These are phyloP conservation scores for Matsumyia berberina DNA, from an alignment of 2,888 invertebrate genomes.

Conservation along the genomic window DNA sequence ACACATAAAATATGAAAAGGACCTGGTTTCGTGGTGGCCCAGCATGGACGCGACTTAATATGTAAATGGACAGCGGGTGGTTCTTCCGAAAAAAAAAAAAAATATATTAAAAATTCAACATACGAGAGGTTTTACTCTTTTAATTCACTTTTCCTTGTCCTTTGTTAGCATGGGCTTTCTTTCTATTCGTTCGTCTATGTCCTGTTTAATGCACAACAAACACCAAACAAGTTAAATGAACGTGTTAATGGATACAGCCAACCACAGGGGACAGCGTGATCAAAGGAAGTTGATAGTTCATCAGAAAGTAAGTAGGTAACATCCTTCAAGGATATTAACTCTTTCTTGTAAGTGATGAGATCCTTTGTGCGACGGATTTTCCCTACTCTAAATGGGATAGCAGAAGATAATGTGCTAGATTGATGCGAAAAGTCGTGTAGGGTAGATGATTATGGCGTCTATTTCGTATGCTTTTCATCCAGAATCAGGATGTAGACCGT, in stretches of 20 bases:
- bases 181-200: neutral
- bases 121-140: constrained; percentile 22
- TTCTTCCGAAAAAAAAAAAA: constrained; percentile 14
- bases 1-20: constrained; percentile 50
- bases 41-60: constrained; percentile 69
- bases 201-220: constrained; percentile 17
- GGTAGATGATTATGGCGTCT: no score
- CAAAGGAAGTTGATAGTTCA: constrained; percentile 50
- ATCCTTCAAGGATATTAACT: constrained; percentile 52
- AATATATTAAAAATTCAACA: constrained; percentile 47
- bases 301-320: constrained; percentile 40
- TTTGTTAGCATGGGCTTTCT: constrained; percentile 28
- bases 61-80: constrained; percentile 73
- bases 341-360: constrained; percentile 6
- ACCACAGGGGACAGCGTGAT: constrained; percentile 16
- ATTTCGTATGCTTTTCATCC: no score
- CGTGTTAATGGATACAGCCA: constrained; percentile 27
- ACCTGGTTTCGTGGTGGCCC: constrained; percentile 32
- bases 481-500: no score
- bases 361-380: no score
- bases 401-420: no score
- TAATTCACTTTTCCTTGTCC: constrained; percentile 16
- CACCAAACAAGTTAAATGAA: constrained; percentile 39
- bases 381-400: no score
- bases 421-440: no score